A percentile compares a stretch with the other conserved stretches of the same genome.
phyloP scores from a whole-genome alignment of 2,113 vertebrate species.

The Acinonyx jubatus region DNA sequence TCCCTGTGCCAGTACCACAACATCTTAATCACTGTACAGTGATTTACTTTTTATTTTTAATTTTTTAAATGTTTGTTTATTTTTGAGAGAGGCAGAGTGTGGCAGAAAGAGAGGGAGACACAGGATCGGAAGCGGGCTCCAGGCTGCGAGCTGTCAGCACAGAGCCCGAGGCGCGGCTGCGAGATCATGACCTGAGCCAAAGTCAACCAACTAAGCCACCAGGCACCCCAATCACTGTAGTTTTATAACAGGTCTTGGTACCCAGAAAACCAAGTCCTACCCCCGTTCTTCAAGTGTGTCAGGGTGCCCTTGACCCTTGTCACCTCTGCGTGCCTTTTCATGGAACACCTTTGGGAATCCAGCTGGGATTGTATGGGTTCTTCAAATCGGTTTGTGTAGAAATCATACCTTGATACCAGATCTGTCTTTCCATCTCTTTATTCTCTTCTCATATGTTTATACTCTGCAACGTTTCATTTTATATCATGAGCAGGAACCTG shows the following conservation, averaged over 20 bases:
- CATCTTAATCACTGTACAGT: not conserved
- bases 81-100: no score
- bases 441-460: not conserved
- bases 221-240: not conserved
- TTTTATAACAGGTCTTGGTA: not conserved
- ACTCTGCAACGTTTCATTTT: not conserved
- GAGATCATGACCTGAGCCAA: no score
- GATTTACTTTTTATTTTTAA: no score
- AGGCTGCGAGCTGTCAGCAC: no score
- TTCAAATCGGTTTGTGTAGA: not conserved
- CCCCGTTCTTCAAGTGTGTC: not conserved
- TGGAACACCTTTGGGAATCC: not conserved
- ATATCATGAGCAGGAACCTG: not conserved
- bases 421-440: not conserved
- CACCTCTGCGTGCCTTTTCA: not conserved
- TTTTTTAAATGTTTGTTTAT: no score
- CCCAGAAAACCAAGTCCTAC: not conserved
- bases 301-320: not conserved
- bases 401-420: not conserved
- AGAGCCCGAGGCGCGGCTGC: no score
- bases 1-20: not conserved
- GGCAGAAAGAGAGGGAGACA: no score
- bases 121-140: no score
- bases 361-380: accelerated
- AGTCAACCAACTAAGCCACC: no score